These are phyloP conservation scores for Kradibia gibbosae DNA, from an alignment of 1,140 invertebrate genomes.

Conservation along the genomic window DNA sequence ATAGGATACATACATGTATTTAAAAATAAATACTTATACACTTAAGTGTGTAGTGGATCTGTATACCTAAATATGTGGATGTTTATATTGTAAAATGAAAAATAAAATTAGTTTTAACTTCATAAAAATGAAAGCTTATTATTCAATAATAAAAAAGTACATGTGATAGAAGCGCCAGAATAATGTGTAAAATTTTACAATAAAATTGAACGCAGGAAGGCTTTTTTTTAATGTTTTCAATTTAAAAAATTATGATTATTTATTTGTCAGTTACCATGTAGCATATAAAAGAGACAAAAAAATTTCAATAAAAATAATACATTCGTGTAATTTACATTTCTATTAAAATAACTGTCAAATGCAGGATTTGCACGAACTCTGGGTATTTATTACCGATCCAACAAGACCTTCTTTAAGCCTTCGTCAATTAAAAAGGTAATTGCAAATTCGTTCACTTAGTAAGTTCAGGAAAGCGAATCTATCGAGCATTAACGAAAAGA, in stretches of 20 bases:
- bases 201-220: no score
- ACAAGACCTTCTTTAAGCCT: background rate
- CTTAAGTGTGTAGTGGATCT: no score
- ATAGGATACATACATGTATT: no score
- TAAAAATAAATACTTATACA: no score
- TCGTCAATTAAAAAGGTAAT: slow-evolving; percentile 1
- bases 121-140: no score
- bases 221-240: background rate
- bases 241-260: background rate
- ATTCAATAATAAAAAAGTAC: background rate
- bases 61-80: no score
- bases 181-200: background rate
- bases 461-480: background rate
- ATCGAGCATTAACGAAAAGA: background rate
- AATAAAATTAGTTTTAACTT: no score
- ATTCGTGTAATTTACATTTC: background rate
- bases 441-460: background rate
- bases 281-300: background rate
- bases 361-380: background rate
- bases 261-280: background rate
- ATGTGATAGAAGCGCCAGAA: background rate
- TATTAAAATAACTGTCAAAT: background rate
- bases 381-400: background rate
- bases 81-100: no score
- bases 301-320: background rate